Evolutionary conservation across 1,140 invertebrate species (phyloP).

Genomic region (Bombyx mori): ASM3026992v2 NC_085110.1:16041501-16042000

Average conservation of each 20-base stretch:
- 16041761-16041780: constrained; percentile 71
- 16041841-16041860: constrained; percentile 65
- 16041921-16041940: no score
- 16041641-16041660: constrained; percentile 78
- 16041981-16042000: no score
- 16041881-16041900: not conserved
- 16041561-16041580: constrained; percentile 59
- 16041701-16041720: not conserved
- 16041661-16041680: constrained; percentile 79
- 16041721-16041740: not conserved
- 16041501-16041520: no score
- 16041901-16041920: no score
- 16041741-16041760: not conserved
- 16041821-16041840: constrained; percentile 56
- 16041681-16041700: constrained; percentile 5
- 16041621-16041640: constrained; percentile 73
- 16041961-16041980: no score
- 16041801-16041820: constrained; percentile 43
- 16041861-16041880: not conserved
- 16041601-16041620: constrained; percentile 70
- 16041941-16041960: no score
- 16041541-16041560: constrained; percentile 62
- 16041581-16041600: constrained; percentile 67
- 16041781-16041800: constrained; percentile 67
- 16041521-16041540: constrained; percentile 3